phyloP scores from a whole-genome alignment of 2,113 vertebrate genomes.

The Capreolus pygargus region DNA sequence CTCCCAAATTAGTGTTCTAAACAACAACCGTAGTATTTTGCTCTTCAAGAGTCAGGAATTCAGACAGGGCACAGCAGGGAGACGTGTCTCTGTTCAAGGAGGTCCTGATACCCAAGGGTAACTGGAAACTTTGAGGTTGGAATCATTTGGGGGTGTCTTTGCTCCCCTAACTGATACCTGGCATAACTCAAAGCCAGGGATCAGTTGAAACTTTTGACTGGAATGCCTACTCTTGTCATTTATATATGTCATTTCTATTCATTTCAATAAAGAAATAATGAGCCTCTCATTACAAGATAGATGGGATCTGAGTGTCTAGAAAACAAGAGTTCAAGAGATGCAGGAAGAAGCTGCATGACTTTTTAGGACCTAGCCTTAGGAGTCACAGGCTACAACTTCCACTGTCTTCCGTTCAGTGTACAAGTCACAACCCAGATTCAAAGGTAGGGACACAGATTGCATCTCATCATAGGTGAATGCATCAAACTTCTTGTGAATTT shows the following conservation, averaged over 20 bases:
- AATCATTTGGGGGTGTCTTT: not conserved
- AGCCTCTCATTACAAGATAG: not conserved
- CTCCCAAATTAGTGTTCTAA: not conserved
- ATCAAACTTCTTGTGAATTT: not conserved
- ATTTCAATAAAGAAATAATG: not conserved
- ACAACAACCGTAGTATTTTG: not conserved
- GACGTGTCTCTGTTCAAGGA: not conserved
- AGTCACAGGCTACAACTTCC: not conserved
- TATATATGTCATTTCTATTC: not conserved
- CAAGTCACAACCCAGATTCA: not conserved
- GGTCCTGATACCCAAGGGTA: not conserved
- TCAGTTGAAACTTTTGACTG: not conserved
- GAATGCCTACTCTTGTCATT: not conserved
- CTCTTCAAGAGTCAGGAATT: not conserved
- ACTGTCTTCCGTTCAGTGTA: not conserved
- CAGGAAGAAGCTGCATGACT: not conserved
- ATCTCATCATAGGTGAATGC: not conserved
- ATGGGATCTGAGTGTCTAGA: not conserved
- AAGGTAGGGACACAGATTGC: not conserved
- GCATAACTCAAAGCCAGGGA: not conserved
- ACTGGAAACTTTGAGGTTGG: not conserved
- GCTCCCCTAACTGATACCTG: not conserved
- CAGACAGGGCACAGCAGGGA: not conserved
- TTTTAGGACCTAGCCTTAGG: not conserved
- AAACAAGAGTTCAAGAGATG: not conserved